Percentiles rank a stretch among this genome's conserved stretches.
These are phyloP conservation scores for Microplitis demolitor DNA, from an alignment of 1,140 invertebrate species.

Conservation along the genomic window DNA sequence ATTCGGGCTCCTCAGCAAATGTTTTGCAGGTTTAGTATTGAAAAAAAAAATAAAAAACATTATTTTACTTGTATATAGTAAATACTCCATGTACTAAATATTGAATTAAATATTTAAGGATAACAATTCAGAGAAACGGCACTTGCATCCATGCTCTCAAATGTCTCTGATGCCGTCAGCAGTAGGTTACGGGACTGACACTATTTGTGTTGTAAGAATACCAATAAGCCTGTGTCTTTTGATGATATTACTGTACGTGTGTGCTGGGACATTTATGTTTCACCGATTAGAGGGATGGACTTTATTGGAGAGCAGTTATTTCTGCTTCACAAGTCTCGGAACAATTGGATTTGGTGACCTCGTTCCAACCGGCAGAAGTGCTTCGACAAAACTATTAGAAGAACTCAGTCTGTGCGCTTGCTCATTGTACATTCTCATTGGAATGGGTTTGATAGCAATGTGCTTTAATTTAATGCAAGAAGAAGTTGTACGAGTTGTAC, in stretches of 20 bases:
- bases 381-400: slow-evolving; percentile 72
- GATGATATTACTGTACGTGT: slow-evolving; percentile 88
- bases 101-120: slow-evolving; percentile 5
- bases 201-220: slow-evolving; percentile 67
- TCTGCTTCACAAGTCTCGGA: slow-evolving; percentile 90
- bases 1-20: slow-evolving; percentile 50
- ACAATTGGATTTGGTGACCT: slow-evolving; percentile 91
- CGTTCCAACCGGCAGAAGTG: slow-evolving; percentile 72
- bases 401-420: slow-evolving; percentile 80
- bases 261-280: slow-evolving; percentile 89
- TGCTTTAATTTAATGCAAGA: slow-evolving; percentile 96
- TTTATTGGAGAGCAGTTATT: slow-evolving; percentile 86
- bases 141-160: slow-evolving; percentile 47
- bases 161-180: slow-evolving; percentile 44
- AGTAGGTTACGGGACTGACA: slow-evolving; percentile 43
- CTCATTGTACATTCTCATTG: slow-evolving; percentile 88
- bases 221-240: slow-evolving; percentile 88
- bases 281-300: slow-evolving; percentile 89
- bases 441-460: slow-evolving; percentile 95
- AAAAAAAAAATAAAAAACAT: background rate
- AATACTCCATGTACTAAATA: background rate
- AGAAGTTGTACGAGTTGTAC: slow-evolving; percentile 76
- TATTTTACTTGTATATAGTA: background rate
- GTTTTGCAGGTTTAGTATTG: slow-evolving; percentile 45
- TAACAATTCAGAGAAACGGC: slow-evolving; percentile 18